Evolutionary conservation across 2,113 vertebrate species (phyloP).

Genomic region (Hippocampus barbouri): DNA sequence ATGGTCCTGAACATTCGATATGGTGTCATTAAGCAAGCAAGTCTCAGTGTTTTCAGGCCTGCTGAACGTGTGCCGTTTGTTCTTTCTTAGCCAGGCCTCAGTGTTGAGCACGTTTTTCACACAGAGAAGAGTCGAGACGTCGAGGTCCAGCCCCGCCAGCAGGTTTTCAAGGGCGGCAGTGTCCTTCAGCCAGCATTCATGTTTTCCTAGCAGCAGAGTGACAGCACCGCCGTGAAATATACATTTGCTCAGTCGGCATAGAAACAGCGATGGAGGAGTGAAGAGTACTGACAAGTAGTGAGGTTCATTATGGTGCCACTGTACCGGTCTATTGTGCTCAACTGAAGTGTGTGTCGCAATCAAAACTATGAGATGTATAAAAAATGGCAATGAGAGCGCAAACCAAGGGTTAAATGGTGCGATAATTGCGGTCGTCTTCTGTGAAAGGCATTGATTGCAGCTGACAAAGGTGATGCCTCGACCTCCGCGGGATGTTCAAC

Average conservation of each 20-base stretch:
- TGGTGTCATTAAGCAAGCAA: not conserved
- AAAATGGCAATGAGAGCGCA: not conserved
- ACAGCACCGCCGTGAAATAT: slow-evolving; percentile 5
- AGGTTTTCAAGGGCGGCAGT: slow-evolving; percentile 38
- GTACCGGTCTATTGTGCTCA: slow-evolving; percentile 2
- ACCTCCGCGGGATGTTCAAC: slow-evolving; percentile 56
- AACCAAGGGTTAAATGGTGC: slow-evolving; percentile 33
- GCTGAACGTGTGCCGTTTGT: slow-evolving; percentile 7
- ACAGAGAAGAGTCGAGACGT: slow-evolving; percentile 10
- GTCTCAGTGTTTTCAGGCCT: slow-evolving; percentile 1
- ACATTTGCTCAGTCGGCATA: not conserved
- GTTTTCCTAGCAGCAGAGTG: slow-evolving; percentile 23
- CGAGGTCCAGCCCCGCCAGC: slow-evolving; percentile 23
- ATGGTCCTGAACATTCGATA: not conserved
- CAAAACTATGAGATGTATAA: slow-evolving; percentile 13
- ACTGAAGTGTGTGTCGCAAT: slow-evolving; percentile 4
- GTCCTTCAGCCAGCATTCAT: slow-evolving; percentile 26
- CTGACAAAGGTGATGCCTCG: slow-evolving; percentile 44
- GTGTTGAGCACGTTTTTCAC: slow-evolving; percentile 23
- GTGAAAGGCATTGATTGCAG: slow-evolving; percentile 49
- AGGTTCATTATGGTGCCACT: not conserved
- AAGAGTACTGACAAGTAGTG: not conserved
- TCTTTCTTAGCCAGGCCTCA: not conserved
- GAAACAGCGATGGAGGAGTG: not conserved
- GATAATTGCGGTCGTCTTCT: slow-evolving; percentile 36